Evolutionary conservation across 30 jellyfish, hydroid and myxozoan genomes (phyloP), one percentile per base, ranked within the genome.

Genomic region (Cassiopea xamachana): DNA sequence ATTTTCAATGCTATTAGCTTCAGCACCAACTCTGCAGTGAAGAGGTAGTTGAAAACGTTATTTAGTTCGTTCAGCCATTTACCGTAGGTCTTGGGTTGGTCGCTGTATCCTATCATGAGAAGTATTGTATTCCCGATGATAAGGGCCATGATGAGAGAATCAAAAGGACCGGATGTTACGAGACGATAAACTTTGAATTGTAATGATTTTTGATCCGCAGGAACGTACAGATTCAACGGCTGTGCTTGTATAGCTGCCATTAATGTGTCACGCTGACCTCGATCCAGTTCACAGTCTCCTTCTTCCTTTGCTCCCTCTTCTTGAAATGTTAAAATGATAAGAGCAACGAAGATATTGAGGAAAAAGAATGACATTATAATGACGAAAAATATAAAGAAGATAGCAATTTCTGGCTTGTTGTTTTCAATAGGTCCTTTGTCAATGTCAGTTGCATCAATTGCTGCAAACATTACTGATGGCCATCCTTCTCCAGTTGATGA

Each of bases 401-500:
- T 3, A 1, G 98, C 90, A 1, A 93, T 78, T 93, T 89, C 87
- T 15, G 93, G 93, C 69, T 87, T 90, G 76, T 64, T 81, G 79
- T 93, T 72, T 50, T 59, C 84, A 39, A 93, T 49, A 1, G 98
- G 98, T 6, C 98, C 96, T 17, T 60, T 80, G 72, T 88, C 88
- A 10, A 68, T 61, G 27, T n/a, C 87, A 8, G 89, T 85, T 47
- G 97, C 93, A 49, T 93, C 98, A 43, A 93, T 93, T 45, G 97
- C 98, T 2, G 62, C 79, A 47, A 87, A 93, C 98, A 93, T 93
- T 39, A 87, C 96, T 60, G 96, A 84, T 1, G 96, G 96, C 98
- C 98, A 93, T 0, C 98, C 98, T 75, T 93, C 98, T 48, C 98
- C 98, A 7, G 98, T 93, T 48, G 98, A 87, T 15, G 98, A 93